phyloP scores from a whole-genome alignment of 1,140 invertebrate genomes.

The Rhizoglyphus robini region DNA sequence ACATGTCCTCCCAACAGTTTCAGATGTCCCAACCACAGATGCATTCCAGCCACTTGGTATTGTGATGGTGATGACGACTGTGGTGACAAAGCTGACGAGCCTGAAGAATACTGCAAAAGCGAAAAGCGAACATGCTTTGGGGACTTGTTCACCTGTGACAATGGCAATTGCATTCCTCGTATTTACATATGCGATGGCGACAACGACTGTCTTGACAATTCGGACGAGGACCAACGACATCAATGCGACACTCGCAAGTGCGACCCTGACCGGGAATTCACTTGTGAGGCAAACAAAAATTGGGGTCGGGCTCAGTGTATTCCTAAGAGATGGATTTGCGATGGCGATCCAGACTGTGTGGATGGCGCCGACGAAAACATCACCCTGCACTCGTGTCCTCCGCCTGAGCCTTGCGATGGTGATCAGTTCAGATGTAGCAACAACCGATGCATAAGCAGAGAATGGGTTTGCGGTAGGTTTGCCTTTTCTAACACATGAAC shows the following conservation, averaged over 20 bases:
- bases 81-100: slow-evolving; percentile 70
- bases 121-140: slow-evolving; percentile 89
- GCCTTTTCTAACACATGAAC: slow-evolving; percentile 21
- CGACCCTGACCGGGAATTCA: slow-evolving; percentile 80
- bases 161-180: slow-evolving; percentile 87
- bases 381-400: slow-evolving; percentile 62
- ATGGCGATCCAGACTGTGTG: slow-evolving; percentile 87
- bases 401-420: slow-evolving; percentile 58
- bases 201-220: slow-evolving; percentile 73
- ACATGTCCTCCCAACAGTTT: slow-evolving; percentile 83
- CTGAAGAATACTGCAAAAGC: slow-evolving; percentile 75
- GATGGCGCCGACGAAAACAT: slow-evolving; percentile 91
- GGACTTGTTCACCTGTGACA: slow-evolving; percentile 86
- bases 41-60: slow-evolving; percentile 73
- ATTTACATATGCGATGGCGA: slow-evolving; percentile 90
- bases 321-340: slow-evolving; percentile 82
- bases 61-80: slow-evolving; percentile 82
- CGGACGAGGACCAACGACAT: slow-evolving; percentile 70
- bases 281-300: slow-evolving; percentile 69
- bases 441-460: slow-evolving; percentile 65
- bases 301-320: slow-evolving; percentile 88
- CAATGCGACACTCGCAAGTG: slow-evolving; percentile 81
- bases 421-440: slow-evolving; percentile 83
- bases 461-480: slow-evolving; percentile 40
- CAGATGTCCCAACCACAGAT: slow-evolving; percentile 38